Base-by-base conservation (phyloP, 2,113 vertebrate species). In the Phodopus roborovskii region DNA sequence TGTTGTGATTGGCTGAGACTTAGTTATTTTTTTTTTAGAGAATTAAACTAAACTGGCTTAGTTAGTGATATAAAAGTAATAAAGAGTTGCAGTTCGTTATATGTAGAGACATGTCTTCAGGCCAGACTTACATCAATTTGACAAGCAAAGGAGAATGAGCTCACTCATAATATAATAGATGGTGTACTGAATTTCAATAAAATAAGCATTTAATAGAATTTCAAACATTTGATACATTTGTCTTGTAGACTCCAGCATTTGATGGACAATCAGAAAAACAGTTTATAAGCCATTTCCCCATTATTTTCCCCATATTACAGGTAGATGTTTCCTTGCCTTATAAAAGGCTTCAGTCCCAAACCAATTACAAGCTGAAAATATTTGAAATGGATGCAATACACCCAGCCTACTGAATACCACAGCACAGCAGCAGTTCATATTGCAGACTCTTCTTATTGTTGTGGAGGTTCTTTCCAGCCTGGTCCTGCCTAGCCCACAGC, bases 101-200 rank as follows among this genome's bases (percentile, higher is more conserved):
- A 68, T 82, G 6, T 58, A 16, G 12, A 42, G 48, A n/a, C 7
- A 13, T 13, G 33, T 70, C 73, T 16, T 73, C 4, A 62, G 3
- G 4, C 24, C 13, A 39, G 7, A n/a, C 15, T 62, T 48, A 5
- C 4, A 68, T 93, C 75, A 66, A 17, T 66, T 92, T 78, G 50
- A 68, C 5, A 73, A 20, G 42, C 58, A 26, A 90, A 42, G 66
- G 6, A 48, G 45, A 24, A 36, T 87, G 88, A 98, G 91, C 28
- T 71, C 70, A 42, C 48, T 92, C 13, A 78, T 92, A 70, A 94
- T 90, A 17, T 82, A 95, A 96, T 42, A 94, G 45, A 92, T 66
- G 28, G 28, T 39, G 73, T 86, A 90, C 30, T 68, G 19, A 71
- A 70, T 92, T 64, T 24, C 45, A 86, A 79, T 9, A 12, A 88